A percentile compares a stretch with the other conserved stretches of the same genome.
Conservation (phyloP, 2,797 vertebrate species). For the Phataginus tricuspis region DNA sequence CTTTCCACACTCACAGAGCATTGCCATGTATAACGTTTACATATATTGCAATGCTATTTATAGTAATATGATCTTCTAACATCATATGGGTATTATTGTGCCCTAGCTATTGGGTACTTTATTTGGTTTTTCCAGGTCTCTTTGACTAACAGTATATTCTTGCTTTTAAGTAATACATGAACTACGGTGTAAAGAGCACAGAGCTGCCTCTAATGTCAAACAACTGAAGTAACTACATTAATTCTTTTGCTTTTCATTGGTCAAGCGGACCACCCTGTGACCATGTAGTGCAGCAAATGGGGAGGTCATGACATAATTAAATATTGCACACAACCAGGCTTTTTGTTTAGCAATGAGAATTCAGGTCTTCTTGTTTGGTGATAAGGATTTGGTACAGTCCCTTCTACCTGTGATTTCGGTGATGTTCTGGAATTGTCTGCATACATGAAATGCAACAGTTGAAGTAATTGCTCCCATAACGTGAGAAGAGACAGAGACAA, state of each 20-base stretch:
- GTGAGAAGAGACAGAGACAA: background rate
- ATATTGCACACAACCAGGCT: background rate
- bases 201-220: accelerated
- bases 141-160: no score
- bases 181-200: background rate
- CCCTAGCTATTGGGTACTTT: background rate
- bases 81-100: background rate
- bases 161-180: background rate
- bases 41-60: background rate
- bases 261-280: background rate
- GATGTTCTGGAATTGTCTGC: background rate
- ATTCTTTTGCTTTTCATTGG: background rate
- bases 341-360: no score
- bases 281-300: background rate
- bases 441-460: background rate
- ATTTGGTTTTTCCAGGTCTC: background rate
- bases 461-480: background rate
- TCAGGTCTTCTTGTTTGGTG: background rate
- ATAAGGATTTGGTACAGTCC: background rate
- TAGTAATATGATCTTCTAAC: background rate
- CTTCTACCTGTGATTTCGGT: background rate
- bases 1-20: background rate
- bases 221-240: accelerated
- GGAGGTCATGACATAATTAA: background rate
- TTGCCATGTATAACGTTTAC: background rate